phyloP scores from a whole-genome alignment of 2,888 invertebrate genomes.

The Melieria picta region DNA sequence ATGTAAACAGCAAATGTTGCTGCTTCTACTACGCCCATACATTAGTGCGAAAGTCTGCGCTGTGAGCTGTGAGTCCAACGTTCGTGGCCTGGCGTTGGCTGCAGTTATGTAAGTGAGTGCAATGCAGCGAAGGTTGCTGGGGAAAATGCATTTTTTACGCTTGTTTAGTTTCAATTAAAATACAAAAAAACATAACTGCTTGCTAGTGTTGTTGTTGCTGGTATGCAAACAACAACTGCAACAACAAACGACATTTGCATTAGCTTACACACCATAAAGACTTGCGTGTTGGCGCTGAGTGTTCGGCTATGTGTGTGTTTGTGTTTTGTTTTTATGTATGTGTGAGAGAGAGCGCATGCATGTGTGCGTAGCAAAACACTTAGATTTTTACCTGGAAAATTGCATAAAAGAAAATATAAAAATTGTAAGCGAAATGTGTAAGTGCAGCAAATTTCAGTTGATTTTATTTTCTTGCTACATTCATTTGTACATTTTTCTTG shows the following conservation, averaged over 20 bases:
- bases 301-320: no score
- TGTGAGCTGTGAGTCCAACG: no score
- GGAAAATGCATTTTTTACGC: slow-evolving; percentile 27
- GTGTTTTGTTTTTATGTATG: no score
- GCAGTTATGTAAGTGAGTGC: not conserved
- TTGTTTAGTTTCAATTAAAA: slow-evolving; percentile 34
- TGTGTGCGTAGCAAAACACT: no score
- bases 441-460: not conserved
- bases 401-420: no score
- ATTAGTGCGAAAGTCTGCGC: no score
- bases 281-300: not conserved
- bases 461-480: no score
- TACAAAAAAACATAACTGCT: slow-evolving; percentile 8
- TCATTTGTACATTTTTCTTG: not conserved
- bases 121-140: not conserved
- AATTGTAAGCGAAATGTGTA: not conserved
- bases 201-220: not conserved
- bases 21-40: not conserved
- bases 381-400: no score
- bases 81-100: not conserved
- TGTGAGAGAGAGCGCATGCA: no score
- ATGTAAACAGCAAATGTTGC: slow-evolving; percentile 30
- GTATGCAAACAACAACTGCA: slow-evolving; percentile 18
- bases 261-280: not conserved
- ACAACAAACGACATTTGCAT: slow-evolving; percentile 15